Percentiles rank a stretch among this genome's conserved stretches.
Evolutionary conservation across 2,888 invertebrate genomes (phyloP).

Genomic region (Heliconius hortense): DNA sequence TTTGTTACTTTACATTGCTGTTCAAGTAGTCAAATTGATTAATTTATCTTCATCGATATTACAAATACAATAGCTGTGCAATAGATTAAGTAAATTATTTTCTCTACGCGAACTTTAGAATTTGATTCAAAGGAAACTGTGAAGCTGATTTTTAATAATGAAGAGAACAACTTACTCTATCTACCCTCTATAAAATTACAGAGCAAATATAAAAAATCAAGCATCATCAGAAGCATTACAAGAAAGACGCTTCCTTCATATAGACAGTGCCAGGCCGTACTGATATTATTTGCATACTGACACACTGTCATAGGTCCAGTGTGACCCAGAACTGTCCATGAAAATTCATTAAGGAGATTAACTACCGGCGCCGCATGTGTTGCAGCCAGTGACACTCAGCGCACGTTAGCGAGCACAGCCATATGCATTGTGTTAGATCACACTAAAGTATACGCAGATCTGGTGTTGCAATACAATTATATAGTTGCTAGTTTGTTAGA

Average conservation of each 20-base stretch:
- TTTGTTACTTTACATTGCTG: no score
- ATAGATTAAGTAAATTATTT: no score
- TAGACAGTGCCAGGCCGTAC: not conserved
- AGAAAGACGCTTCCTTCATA: not conserved
- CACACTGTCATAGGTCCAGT: conserved; percentile 33
- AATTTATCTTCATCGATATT: no score
- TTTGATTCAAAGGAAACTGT: no score
- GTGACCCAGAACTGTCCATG: conserved; percentile 43
- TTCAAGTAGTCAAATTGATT: no score
- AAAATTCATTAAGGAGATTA: conserved; percentile 47
- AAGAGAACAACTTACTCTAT: not conserved
- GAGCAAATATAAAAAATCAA: not conserved
- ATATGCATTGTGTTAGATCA: conserved; percentile 24
- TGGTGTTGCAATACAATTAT: not conserved
- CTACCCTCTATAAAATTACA: not conserved
- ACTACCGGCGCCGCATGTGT: conserved; percentile 36
- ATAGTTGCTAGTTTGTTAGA: not conserved
- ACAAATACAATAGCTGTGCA: no score
- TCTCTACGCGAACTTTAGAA: no score
- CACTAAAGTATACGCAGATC: conserved; percentile 4
- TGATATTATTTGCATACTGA: conserved; percentile 30
- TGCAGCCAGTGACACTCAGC: conserved; percentile 42
- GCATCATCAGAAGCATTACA: not conserved
- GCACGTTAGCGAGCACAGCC: conserved; percentile 35
- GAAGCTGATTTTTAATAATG: no score